Conservation (phyloP, 2,113 vertebrate genomes). For the Psophia crepitans region DNA sequence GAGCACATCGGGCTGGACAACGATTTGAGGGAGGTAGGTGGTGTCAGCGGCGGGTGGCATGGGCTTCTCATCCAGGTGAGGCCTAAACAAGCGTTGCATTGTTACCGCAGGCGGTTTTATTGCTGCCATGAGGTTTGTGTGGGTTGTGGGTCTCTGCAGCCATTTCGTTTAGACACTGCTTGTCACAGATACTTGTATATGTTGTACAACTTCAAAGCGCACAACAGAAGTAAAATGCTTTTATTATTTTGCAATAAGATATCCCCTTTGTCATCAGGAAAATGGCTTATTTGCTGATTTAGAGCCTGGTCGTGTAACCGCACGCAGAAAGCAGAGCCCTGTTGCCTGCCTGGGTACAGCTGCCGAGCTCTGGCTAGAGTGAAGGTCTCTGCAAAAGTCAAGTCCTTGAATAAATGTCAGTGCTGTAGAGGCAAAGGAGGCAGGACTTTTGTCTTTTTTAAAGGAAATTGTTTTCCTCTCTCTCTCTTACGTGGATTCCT, state of each 20-base stretch:
- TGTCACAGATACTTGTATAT: neutral
- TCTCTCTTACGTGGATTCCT: neutral
- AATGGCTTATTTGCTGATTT: neutral
- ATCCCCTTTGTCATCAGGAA: neutral
- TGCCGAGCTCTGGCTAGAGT: neutral
- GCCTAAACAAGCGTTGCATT: neutral
- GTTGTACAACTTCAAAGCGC: neutral
- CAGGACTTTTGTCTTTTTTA: neutral
- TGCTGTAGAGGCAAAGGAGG: rapidly evolving
- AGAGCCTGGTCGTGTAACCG: rapidly evolving
- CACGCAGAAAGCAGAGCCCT: neutral
- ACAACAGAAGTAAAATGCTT: neutral
- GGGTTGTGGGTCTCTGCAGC: neutral
- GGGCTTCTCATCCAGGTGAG: neutral
- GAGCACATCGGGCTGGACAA: slow-evolving; percentile 86
- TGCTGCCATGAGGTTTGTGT: neutral
- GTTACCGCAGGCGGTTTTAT: neutral
- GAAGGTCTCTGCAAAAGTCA: neutral
- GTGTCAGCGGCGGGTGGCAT: neutral
- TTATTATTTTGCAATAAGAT: neutral
- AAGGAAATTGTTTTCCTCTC: neutral
- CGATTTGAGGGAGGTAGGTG: slow-evolving; percentile 86
- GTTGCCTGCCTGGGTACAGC: neutral
- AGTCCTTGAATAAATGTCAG: neutral
- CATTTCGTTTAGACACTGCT: neutral